These are phyloP conservation scores for Pristionchus entomophagus DNA, from an alignment of 2,888 invertebrate genomes.

Conservation along the genomic window DNA sequence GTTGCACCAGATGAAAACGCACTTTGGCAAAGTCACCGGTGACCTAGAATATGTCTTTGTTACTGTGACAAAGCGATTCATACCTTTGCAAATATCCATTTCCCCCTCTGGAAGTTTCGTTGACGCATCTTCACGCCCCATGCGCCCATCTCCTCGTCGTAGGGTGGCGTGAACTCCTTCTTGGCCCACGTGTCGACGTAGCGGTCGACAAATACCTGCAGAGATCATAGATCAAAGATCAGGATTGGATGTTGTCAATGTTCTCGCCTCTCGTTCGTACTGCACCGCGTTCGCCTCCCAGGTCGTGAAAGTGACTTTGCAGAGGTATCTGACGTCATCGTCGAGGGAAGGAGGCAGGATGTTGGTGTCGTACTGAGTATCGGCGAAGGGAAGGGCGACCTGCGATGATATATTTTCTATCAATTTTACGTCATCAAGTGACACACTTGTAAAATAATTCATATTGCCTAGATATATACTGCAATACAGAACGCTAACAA, in stretches of 20 bases:
- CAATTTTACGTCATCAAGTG: too few relatives aligned
- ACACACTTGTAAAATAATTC: too few relatives aligned
- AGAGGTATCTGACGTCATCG: conserved; percentile 47
- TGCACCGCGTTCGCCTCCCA: conserved; percentile 45
- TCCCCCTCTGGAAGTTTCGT: conserved; percentile 65
- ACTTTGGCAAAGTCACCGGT: conserved; percentile 50
- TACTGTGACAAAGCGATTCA: not conserved
- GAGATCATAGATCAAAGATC: not conserved
- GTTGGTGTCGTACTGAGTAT: conserved; percentile 63
- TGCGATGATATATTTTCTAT: too few relatives aligned
- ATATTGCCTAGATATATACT: too few relatives aligned
- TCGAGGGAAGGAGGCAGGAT: conserved; percentile 61
- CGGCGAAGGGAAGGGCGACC: conserved; percentile 61
- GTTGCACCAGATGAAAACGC: conserved; percentile 59
- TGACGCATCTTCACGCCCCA: conserved; percentile 60
- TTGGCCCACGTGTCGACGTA: conserved; percentile 67
- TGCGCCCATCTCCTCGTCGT: conserved; percentile 61
- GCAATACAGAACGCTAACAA: too few relatives aligned
- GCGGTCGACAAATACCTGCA: conserved; percentile 58
- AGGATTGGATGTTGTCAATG: too few relatives aligned
- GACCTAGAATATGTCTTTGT: conserved; percentile 2
- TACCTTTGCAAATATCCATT: conserved; percentile 57
- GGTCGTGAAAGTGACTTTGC: conserved; percentile 31
- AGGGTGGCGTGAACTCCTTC: conserved; percentile 56
- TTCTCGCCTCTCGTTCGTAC: conserved; percentile 37